Evolutionary conservation across 2,888 invertebrate species (phyloP), one percentile per base, ranked within the genome.

Genomic region (Anorthoa munda): DNA sequence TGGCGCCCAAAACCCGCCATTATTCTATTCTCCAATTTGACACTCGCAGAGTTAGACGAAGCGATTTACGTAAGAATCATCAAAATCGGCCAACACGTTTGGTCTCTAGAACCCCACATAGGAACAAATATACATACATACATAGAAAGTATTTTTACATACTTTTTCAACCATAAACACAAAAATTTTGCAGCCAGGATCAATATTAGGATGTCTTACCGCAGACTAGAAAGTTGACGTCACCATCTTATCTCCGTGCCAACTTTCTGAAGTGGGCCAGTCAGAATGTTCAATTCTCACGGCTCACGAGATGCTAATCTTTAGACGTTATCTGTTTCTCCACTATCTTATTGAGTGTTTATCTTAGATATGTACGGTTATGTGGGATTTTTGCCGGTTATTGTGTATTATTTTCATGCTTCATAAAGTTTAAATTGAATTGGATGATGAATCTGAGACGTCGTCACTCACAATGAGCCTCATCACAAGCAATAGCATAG

Each of bases 291-390:
- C 53, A 66, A 74, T 85, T 85, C 85, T 85, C 85, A 85, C 83
- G 85, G 58, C 83, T 83, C 81, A 83, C 65, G 77, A 76, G 83
- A 83, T 79, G 59, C 9, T 83, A 82, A 84, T 85, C 85, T 76
- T 12, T 59, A 75, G 78, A 79, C 83, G 77, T 66, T 85, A 85
- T 85, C 85, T 21, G 1, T 15, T 3, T 11, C 46, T 13, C n/a
- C 50, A 46, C 65, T 85, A 84, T 85, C 84, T 58, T 66, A 74
- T 75, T 55, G 65, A 77, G 58, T 85, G 83, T 85, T 83, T 85
- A 75, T 83, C 77, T 81, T 23, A 79, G 83, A 79, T 75, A 72
- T 55, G 39, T 39, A 74, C 31, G 59, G 50, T 48, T 71, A 68
- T 75, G 77, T 85, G 84, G 73, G 77, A 85, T 84, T 79, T 84